phyloP scores from a whole-genome alignment of 2,113 vertebrate genomes.

The Scalopus aquaticus region DNA sequence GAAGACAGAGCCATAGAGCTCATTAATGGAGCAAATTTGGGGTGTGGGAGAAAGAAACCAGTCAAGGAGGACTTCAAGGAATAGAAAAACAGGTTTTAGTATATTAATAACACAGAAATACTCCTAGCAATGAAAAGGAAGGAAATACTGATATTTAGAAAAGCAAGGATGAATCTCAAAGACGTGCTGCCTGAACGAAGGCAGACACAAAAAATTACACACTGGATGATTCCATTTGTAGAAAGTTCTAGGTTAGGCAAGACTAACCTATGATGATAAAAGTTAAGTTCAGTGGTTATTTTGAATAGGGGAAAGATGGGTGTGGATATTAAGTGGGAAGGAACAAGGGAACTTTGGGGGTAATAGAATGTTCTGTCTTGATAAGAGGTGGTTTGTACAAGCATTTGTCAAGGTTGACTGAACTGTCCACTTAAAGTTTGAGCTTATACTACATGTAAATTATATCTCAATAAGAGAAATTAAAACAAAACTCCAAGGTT shows the following conservation, averaged over 20 bases:
- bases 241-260: not conserved
- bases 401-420: not conserved
- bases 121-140: not conserved
- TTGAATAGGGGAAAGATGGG: not conserved
- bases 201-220: not conserved
- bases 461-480: not conserved
- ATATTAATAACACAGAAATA: not conserved
- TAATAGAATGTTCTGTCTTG: not conserved
- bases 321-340: not conserved
- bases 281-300: not conserved
- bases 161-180: not conserved
- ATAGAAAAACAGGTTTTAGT: not conserved
- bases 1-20: not conserved
- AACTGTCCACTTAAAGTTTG: not conserved
- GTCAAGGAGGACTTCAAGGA: not conserved
- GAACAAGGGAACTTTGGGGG: not conserved
- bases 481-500: not conserved
- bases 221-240: not conserved
- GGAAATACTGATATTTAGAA: not conserved
- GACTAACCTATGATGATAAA: not conserved
- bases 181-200: not conserved
- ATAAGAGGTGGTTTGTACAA: not conserved
- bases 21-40: too few relatives aligned
- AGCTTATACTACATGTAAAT: not conserved
- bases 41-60: not conserved